phyloP scores from a whole-genome alignment of 2,113 vertebrate species.

The Perca schrenkii region DNA sequence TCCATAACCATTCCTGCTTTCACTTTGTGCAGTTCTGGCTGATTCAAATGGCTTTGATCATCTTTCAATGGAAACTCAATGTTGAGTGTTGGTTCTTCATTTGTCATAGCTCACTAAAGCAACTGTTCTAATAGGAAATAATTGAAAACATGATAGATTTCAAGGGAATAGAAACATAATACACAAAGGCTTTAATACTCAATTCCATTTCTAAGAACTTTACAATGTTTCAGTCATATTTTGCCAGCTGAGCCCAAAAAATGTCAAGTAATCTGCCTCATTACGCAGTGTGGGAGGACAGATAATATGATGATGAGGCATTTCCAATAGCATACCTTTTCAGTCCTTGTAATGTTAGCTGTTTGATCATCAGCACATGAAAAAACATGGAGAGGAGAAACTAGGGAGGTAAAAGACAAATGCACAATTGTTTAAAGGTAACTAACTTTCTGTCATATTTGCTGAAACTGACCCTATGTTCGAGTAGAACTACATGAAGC shows the following conservation, averaged over 20 bases:
- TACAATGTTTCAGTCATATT: not conserved
- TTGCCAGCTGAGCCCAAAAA: not conserved
- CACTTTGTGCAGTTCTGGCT: conserved; percentile 12
- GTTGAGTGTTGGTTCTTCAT: not conserved
- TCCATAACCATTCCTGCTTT: conserved; percentile 19
- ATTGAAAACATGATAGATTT: not conserved
- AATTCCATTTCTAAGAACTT: not conserved
- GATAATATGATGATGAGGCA: not conserved
- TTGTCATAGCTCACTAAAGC: not conserved
- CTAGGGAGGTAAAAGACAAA: conserved; percentile 1
- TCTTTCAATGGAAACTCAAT: conserved; percentile 5
- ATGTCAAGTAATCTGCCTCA: not conserved
- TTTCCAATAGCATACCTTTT: not conserved
- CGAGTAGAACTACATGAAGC: too few relatives aligned
- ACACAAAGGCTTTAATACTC: not conserved
- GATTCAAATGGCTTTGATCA: conserved; percentile 42
- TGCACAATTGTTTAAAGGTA: not conserved
- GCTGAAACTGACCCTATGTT: too few relatives aligned
- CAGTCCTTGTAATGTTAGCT: not conserved
- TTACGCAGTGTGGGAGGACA: not conserved
- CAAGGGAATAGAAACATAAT: not conserved
- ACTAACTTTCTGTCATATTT: too few relatives aligned
- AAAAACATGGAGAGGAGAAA: not conserved
- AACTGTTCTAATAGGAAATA: conserved; percentile 14
- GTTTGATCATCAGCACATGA: conserved; percentile 28